Percentiles rank a stretch among this genome's conserved stretches.
Conservation (phyloP, 2,113 vertebrate species). For the Triplophysa rosa region DNA sequence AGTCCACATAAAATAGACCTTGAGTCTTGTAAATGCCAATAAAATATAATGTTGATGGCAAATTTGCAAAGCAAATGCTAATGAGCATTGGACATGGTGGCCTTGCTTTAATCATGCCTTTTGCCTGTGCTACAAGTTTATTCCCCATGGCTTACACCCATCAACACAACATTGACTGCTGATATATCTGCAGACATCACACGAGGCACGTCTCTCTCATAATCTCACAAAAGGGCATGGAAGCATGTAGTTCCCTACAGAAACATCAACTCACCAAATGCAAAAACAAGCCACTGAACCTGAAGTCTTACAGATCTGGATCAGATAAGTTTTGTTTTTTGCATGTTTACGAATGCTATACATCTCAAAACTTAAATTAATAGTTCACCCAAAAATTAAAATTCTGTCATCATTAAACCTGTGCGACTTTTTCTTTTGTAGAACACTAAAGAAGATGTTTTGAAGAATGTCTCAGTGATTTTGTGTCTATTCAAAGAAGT, state of each 20-base stretch:
- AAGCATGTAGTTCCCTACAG: slow-evolving; percentile 40
- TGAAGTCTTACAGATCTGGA: slow-evolving; percentile 28
- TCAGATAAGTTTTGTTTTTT: slow-evolving; percentile 30
- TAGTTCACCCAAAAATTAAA: too few species aligned
- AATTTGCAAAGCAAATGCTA: slow-evolving; percentile 32
- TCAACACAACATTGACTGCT: slow-evolving; percentile 43
- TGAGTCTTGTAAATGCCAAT: slow-evolving; percentile 19
- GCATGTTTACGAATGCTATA: slow-evolving; percentile 41
- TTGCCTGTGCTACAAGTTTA: slow-evolving; percentile 29
- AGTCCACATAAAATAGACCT: slow-evolving; percentile 8
- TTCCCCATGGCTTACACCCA: slow-evolving; percentile 27
- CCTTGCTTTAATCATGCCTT: slow-evolving; percentile 32
- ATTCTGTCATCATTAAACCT: too few species aligned
- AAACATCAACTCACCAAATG: slow-evolving; percentile 30
- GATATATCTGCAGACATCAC: slow-evolving; percentile 54
- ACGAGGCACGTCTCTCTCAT: slow-evolving; percentile 37
- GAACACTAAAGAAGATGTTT: too few species aligned
- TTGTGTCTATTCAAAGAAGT: too few species aligned
- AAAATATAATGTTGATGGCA: slow-evolving; percentile 17
- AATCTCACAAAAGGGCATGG: slow-evolving; percentile 29
- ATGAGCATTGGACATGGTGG: slow-evolving; percentile 7
- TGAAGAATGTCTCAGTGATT: too few species aligned
- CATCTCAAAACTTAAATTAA: neutral
- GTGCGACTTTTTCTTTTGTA: too few species aligned
- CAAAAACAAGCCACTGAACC: slow-evolving; percentile 27